phyloP scores from a whole-genome alignment of 1,140 invertebrate genomes.

The Hesperophylax magnus region DNA sequence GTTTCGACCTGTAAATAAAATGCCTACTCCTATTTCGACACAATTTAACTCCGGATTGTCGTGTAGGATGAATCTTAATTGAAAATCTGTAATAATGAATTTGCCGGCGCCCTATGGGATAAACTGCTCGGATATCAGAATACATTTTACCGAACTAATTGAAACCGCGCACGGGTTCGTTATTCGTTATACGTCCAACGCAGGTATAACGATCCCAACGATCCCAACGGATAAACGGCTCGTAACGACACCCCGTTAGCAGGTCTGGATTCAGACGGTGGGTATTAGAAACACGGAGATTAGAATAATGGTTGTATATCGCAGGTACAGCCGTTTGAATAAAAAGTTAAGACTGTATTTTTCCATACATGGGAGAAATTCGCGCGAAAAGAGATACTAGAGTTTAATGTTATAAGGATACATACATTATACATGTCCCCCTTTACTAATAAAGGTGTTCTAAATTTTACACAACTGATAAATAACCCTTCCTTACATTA shows the following conservation, averaged over 20 bases:
- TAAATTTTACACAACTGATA: no score
- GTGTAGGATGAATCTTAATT: slow-evolving; percentile 7
- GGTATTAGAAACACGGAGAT: no score
- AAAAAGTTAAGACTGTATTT: no score
- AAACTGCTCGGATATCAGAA: slow-evolving; percentile 1
- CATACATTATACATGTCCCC: no score
- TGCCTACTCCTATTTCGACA: background rate
- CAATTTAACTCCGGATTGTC: background rate
- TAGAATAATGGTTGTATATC: no score
- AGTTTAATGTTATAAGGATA: no score
- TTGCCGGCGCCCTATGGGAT: background rate
- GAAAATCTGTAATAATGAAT: slow-evolving; percentile 22
- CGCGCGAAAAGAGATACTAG: no score
- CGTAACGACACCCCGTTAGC: slow-evolving; percentile 6
- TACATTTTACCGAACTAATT: slow-evolving; percentile 34
- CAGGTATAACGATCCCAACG: slow-evolving; percentile 3
- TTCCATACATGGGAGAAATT: no score
- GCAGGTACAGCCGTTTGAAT: no score
- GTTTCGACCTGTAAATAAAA: background rate
- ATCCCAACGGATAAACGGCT: slow-evolving; percentile 3
- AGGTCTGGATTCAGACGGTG: no score
- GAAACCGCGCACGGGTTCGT: slow-evolving; percentile 21
- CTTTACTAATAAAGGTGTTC: no score
- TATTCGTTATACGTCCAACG: background rate
- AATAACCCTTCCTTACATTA: no score